Percentiles rank a stretch among this genome's conserved stretches.
Evolutionary conservation across 2,797 vertebrate species (phyloP).

Genomic region (Tamandua tetradactyla): DNA sequence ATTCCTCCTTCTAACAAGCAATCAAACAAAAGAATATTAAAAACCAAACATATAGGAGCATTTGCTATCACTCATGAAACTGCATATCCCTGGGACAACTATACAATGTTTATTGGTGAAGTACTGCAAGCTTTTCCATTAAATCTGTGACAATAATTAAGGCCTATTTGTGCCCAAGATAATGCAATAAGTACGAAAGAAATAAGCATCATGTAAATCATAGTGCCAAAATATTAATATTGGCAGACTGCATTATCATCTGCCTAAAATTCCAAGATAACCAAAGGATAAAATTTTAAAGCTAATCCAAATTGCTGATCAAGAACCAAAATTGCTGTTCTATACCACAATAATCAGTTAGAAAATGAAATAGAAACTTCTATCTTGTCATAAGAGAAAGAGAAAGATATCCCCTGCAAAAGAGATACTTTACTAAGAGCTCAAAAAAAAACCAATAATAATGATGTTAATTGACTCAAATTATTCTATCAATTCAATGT

Average conservation of each 20-base stretch:
- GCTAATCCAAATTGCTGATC: not conserved
- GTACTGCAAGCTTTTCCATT: not conserved
- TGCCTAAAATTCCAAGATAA: not conserved
- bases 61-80: conserved; percentile 2
- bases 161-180: not conserved
- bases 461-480: not conserved
- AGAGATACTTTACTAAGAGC: not conserved
- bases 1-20: not conserved
- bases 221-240: not conserved
- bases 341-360: not conserved
- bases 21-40: not conserved
- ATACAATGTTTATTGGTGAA: not conserved
- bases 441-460: not conserved
- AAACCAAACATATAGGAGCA: not conserved
- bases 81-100: not conserved
- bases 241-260: not conserved
- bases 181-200: not conserved
- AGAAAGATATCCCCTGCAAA: not conserved
- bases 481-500: not conserved
- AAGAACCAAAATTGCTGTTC: not conserved
- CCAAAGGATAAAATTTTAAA: not conserved
- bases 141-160: not conserved
- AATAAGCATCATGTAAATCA: not conserved
- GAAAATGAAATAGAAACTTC: not conserved
- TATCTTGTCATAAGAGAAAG: not conserved